phyloP scores from a whole-genome alignment of 2,113 vertebrate genomes.

The Phainopepla nitens region DNA sequence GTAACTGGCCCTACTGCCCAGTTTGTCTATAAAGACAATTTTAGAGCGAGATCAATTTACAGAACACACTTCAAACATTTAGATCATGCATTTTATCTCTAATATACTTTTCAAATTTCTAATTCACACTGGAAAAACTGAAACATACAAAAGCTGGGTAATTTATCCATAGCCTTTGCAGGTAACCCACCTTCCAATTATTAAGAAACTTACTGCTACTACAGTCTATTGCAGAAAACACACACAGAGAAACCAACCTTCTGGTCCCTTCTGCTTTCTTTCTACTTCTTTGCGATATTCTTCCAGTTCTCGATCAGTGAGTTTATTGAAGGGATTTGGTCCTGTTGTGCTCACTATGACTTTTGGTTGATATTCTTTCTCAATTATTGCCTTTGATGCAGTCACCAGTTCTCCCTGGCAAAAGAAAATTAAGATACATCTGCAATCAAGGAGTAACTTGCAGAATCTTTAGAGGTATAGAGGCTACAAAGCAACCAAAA shows the following conservation, averaged over 20 bases:
- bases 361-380: constrained; percentile 94
- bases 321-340: constrained; percentile 94
- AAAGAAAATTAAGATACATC: constrained; percentile 3
- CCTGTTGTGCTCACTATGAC: constrained; percentile 93
- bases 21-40: background rate
- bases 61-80: background rate
- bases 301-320: constrained; percentile 91
- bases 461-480: background rate
- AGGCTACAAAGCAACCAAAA: background rate
- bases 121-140: background rate
- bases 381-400: constrained; percentile 96
- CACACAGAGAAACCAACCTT: constrained; percentile 73
- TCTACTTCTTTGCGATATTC: constrained; percentile 93
- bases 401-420: constrained; percentile 93
- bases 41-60: background rate
- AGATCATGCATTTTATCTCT: fast-evolving
- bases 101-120: background rate
- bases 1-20: background rate
- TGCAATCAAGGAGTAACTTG: background rate
- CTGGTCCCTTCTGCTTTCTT: constrained; percentile 89
- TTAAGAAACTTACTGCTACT: background rate
- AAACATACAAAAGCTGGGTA: background rate
- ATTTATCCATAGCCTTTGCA: background rate
- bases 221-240: background rate
- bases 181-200: background rate